Conservation (phyloP, 2,113 vertebrate genomes). For the Columba janthina region DNA sequence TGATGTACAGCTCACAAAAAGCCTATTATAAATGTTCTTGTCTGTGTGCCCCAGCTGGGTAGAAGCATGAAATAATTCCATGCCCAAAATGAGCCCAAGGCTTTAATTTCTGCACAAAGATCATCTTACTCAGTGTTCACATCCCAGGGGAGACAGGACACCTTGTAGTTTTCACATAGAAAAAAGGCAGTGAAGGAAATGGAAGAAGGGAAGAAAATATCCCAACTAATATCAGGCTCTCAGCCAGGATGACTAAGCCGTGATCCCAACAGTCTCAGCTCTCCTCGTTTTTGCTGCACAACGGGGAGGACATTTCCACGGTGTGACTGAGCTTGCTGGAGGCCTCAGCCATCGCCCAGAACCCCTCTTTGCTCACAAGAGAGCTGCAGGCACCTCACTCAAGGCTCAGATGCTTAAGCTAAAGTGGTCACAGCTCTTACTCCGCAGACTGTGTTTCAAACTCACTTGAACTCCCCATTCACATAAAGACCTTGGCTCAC, state of each 20-base stretch:
- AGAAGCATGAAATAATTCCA: not conserved
- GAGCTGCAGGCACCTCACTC: fast-evolving
- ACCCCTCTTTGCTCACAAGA: not conserved
- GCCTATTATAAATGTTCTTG: not conserved
- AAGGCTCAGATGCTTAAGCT: not conserved
- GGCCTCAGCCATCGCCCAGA: not conserved
- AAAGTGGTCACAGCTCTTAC: not conserved
- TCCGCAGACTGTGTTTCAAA: not conserved
- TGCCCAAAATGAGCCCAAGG: not conserved
- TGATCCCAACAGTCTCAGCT: not conserved
- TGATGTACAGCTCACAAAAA: not conserved
- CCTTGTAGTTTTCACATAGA: not conserved
- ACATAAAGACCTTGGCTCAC: not conserved
- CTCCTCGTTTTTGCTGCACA: not conserved
- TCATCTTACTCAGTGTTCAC: not conserved
- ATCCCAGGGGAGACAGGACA: not conserved
- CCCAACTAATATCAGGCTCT: not conserved
- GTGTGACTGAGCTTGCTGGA: not conserved
- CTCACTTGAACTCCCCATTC: not conserved
- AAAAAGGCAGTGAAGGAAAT: not conserved
- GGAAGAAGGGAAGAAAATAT: not conserved
- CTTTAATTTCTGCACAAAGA: not conserved
- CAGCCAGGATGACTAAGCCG: not conserved
- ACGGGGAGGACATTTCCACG: not conserved
- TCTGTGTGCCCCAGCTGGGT: not conserved